Conservation (phyloP, 53 echinoderm and acorn worm genomes). For the Echinarachnius parma region DNA sequence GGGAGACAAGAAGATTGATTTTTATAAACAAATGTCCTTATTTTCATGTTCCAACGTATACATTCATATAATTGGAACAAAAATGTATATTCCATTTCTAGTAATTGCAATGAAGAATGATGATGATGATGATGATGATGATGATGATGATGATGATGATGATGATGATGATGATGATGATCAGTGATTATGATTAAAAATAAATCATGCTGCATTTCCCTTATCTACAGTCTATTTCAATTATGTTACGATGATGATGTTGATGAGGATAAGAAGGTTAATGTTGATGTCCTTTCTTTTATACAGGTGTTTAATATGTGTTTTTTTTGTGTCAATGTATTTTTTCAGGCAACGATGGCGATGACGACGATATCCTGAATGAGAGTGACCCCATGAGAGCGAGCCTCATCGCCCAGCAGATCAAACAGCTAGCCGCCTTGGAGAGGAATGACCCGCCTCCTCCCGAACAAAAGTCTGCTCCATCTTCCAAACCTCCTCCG, state of each 20-base stretch:
- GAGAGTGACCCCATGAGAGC: constrained; percentile 65
- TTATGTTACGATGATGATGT: too few relatives aligned
- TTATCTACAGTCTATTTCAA: background rate
- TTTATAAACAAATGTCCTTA: too few relatives aligned
- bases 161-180: constrained; percentile 11
- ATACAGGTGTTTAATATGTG: background rate
- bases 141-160: constrained; percentile 11
- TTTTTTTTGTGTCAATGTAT: background rate
- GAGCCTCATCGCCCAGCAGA: constrained; percentile 70
- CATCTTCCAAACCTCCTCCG: too few relatives aligned
- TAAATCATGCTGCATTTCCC: too few relatives aligned
- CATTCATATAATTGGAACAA: too few relatives aligned
- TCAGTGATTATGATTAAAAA: constrained; percentile 1
- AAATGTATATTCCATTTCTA: too few relatives aligned
- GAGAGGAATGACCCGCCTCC: constrained; percentile 40
- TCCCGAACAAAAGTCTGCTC: background rate
- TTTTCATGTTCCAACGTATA: too few relatives aligned
- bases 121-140: constrained; percentile 7
- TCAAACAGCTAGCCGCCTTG: constrained; percentile 63
- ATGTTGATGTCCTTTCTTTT: too few relatives aligned
- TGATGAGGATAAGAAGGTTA: too few relatives aligned
- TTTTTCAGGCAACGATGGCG: constrained; percentile 42
- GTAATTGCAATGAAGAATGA: too few relatives aligned
- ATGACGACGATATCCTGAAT: constrained; percentile 51
- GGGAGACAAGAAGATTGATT: too few relatives aligned